phyloP scores from a whole-genome alignment of 2,888 invertebrate genomes.

The Campaea margaritaria region DNA sequence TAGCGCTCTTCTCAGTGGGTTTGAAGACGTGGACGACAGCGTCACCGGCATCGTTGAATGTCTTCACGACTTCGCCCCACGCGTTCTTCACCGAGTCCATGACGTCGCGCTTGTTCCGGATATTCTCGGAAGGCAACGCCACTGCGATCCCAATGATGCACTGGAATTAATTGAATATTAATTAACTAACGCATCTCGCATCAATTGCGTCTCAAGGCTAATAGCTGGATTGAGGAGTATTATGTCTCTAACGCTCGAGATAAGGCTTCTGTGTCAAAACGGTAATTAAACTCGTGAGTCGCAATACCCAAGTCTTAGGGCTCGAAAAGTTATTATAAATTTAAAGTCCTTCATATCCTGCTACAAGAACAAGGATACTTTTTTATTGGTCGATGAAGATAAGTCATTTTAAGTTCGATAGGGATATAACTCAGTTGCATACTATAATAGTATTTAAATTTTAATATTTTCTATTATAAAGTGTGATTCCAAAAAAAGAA shows the following conservation, averaged over 20 bases:
- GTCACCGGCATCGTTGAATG: slow-evolving; percentile 70
- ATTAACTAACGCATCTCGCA: slow-evolving; percentile 15
- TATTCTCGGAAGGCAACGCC: slow-evolving; percentile 54
- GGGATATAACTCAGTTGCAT: no score
- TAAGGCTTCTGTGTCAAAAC: no score
- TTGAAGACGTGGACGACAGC: slow-evolving; percentile 75
- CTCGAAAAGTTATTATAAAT: no score
- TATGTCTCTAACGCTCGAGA: neutral
- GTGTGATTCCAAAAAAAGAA: no score
- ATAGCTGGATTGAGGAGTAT: slow-evolving; percentile 2
- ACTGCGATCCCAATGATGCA: slow-evolving; percentile 48
- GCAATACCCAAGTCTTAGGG: no score
- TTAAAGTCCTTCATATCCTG: no score
- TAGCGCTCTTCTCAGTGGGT: slow-evolving; percentile 71
- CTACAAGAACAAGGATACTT: no score
- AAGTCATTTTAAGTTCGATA: no score
- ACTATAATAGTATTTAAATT: no score
- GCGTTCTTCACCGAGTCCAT: slow-evolving; percentile 74
- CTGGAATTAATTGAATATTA: slow-evolving; percentile 48
- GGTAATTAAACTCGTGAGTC: no score
- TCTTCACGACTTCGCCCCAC: slow-evolving; percentile 69
- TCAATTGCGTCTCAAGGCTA: slow-evolving; percentile 11
- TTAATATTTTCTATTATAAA: no score
- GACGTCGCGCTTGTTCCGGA: slow-evolving; percentile 66
- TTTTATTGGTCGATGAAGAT: no score